Evolutionary conservation across 2,113 vertebrate species (phyloP), one percentile per base, ranked within the genome.

Genomic region (Pterocles gutturalis): DNA sequence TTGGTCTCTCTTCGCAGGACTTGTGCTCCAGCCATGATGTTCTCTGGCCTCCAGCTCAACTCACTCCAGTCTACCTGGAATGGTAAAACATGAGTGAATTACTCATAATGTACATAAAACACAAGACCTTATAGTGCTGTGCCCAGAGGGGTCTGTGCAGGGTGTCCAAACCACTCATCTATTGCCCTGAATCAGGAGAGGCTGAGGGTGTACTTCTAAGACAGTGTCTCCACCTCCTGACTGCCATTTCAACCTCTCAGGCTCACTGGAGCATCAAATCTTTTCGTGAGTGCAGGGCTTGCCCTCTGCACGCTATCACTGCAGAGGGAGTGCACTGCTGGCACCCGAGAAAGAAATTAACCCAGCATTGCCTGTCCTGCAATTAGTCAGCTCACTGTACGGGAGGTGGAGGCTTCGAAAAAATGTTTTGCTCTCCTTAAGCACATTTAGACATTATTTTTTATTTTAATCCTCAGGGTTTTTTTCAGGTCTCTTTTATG

Each of bases 231-330:
- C 77, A 89, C 73, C 46, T 95, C 60, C 76, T 0, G 4, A 45
- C 70, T 96, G 81, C 83, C 79, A 69, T 93, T 96, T 95, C 1
- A 3, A 43, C 61, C 7, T 21, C 93, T 97, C 0, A 10, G 78
- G 83, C 45, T 96, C 83, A 71, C 41, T 95, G 22, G 10, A 93
- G 93, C 91, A 84, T 95, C 72, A 93, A 31, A 96, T 97, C 65
- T 91, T 93, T 94, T 89, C 18, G 16, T 82, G 83, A 85, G 91
- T 3, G 0, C 62, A 66, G 89, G 71, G 31, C 90, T 93, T 94
- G 60, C 86, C 85, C 69, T 93, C 48, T 92, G 94, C 94, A 94
- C 10, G 66, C 96, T 93, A 38, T 95, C 48, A 72, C 83, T 95
- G 89, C 69, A 84, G 85, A 75, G 46, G 12, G 7, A 80, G 21